Conservation (phyloP, 1,140 invertebrate species). For the Triops longicaudatus region DNA sequence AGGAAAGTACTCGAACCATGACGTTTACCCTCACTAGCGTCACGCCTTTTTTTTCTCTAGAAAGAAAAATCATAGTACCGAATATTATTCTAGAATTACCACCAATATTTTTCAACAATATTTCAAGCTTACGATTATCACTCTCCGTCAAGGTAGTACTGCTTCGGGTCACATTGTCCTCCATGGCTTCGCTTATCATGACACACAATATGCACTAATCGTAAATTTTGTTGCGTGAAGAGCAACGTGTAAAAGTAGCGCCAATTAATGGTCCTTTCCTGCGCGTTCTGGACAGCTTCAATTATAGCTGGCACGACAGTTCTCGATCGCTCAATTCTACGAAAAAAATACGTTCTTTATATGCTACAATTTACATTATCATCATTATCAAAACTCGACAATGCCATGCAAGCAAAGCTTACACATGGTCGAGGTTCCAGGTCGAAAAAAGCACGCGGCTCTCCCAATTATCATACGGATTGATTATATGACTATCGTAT, state of each 20-base stretch:
- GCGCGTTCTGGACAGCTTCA: neutral
- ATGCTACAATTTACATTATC: neutral
- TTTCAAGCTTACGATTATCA: neutral
- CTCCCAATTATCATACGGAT: neutral
- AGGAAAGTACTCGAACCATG: no score
- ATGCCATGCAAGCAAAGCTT: neutral
- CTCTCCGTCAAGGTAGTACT: neutral
- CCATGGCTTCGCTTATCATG: conserved; percentile 2
- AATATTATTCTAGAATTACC: no score
- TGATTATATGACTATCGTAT: neutral
- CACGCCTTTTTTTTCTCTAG: no score
- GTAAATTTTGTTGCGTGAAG: neutral
- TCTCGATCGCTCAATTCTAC: conserved; percentile 9
- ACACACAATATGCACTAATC: neutral
- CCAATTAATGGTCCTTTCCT: neutral
- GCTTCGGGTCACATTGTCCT: neutral
- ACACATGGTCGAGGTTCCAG: neutral
- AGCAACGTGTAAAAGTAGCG: neutral
- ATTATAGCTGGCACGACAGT: neutral
- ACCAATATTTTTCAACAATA: no score
- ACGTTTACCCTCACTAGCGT: no score
- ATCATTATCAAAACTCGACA: neutral
- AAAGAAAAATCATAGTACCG: no score
- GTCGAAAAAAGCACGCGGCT: neutral
- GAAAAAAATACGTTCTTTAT: no score